Base-by-base conservation (phyloP, 2,797 vertebrate species). In the Ateles fusciceps region DNA sequence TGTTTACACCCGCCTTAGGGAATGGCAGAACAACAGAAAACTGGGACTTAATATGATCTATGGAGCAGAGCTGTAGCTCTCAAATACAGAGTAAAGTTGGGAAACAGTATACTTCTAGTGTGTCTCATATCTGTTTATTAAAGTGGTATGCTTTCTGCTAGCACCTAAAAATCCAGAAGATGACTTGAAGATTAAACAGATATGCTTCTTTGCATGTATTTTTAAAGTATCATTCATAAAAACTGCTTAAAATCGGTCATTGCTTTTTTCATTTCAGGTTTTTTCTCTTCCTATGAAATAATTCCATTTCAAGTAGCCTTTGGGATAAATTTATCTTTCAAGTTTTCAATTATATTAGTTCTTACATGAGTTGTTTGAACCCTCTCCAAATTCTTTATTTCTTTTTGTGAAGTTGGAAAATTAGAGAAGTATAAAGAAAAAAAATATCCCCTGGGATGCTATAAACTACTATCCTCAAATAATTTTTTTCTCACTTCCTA, bases 321-420 rank as follows among this genome's bases (percentile, higher is more conserved):
- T 94, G 68, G 87, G 50, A 83, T 93, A 95, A 93, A 96, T 94
- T 22, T 83, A 39, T 95, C 95, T 97, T 96, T 87, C 91, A 94
- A 90, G 96, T 94, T 97, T 97, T 97, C 52, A 39, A 46, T 80
- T 97, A 57, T 83, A 94, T 94, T 95, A 94, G 46, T 68, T 95
- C 26, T 94, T 97, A 89, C 0, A 57, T 91, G 89, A 79, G 85
- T 95, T 85, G 75, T 94, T 95, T 97, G 91, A 98, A 96, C 61
- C 8, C 5, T 85, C 55, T 97, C 98, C 97, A 97, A 96, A 96
- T 91, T 91, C 46, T 96, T 96, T 80, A 94, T 92, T 97, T 89
- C 80, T 78, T 91, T 97, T 87, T 93, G 50, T 78, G 94, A 94
- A 96, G 61, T 44, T 96, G 95, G 95, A 96, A 94, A 96, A 80